Evolutionary conservation across 2,797 vertebrate species (phyloP).

Genomic region (Kryptopterus vitreolus): DNA sequence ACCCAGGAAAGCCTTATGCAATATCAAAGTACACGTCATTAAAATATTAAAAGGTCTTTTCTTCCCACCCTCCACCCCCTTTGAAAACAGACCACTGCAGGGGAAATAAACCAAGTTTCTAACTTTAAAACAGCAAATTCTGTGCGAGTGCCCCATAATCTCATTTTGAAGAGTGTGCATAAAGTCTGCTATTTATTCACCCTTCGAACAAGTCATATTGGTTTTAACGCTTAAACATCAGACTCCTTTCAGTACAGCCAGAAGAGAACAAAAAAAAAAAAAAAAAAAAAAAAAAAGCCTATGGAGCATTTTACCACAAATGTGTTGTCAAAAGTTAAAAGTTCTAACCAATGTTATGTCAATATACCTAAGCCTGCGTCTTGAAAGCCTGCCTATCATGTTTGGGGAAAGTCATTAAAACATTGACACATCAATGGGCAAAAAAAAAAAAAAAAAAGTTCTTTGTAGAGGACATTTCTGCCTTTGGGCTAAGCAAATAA

Average conservation of each 20-base stretch:
- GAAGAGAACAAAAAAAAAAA: too few relatives aligned
- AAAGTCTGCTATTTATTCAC: neutral
- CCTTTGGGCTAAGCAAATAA: neutral
- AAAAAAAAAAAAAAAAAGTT: too few relatives aligned
- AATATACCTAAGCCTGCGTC: neutral
- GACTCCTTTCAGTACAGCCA: neutral
- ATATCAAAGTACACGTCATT: neutral
- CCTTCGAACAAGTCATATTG: neutral
- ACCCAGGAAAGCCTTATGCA: neutral
- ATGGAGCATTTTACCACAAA: neutral
- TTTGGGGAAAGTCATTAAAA: neutral
- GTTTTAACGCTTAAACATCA: neutral
- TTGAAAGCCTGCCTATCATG: neutral
- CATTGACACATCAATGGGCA: neutral
- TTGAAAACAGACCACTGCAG: neutral
- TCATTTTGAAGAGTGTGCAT: neutral
- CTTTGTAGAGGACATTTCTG: neutral
- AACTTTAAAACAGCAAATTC: constrained; percentile 1
- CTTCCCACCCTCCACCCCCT: too few relatives aligned
- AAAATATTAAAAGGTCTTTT: neutral
- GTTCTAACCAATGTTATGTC: neutral
- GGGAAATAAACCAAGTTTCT: neutral
- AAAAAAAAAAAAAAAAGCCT: neutral
- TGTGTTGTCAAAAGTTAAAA: constrained; percentile 1
- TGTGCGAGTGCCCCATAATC: neutral